A percentile compares a stretch with the other conserved stretches of the same genome.
Evolutionary conservation across 2,888 invertebrate genomes (phyloP).

Genomic region (Camptogramma bilineatum): DNA sequence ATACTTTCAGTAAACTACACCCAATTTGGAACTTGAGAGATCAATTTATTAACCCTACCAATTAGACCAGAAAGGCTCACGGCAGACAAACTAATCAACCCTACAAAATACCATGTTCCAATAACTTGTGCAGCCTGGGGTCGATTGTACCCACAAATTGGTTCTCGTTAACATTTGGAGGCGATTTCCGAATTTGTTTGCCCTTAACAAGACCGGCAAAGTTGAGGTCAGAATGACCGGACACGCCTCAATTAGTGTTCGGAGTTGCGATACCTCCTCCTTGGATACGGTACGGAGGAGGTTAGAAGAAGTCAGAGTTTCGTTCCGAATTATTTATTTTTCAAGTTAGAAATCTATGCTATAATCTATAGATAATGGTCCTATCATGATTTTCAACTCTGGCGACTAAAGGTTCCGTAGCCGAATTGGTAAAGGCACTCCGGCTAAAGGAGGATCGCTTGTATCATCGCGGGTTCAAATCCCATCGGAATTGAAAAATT

Average conservation of each 20-base stretch:
- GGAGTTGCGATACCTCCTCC: constrained; percentile 53
- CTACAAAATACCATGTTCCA: constrained; percentile 66
- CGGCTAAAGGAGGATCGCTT: too few relatives aligned
- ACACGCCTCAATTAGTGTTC: constrained; percentile 78
- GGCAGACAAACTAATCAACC: constrained; percentile 69
- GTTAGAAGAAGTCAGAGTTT: too few relatives aligned
- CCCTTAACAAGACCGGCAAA: constrained; percentile 75
- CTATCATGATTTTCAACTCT: too few relatives aligned
- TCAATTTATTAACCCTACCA: constrained; percentile 43
- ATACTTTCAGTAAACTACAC: constrained; percentile 22
- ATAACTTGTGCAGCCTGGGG: constrained; percentile 42
- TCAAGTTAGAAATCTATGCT: too few relatives aligned
- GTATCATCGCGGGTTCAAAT: too few relatives aligned
- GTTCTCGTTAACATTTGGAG: constrained; percentile 80
- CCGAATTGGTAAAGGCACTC: too few relatives aligned
- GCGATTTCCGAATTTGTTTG: constrained; percentile 79
- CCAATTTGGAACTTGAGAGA: constrained; percentile 26
- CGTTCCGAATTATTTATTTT: neutral
- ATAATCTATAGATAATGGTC: too few relatives aligned
- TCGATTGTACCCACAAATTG: constrained; percentile 68
- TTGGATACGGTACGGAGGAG: constrained; percentile 51
- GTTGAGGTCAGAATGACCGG: constrained; percentile 75
- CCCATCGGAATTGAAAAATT: too few relatives aligned
- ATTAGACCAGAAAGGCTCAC: constrained; percentile 39
- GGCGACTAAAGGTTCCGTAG: too few relatives aligned